Percentiles rank a stretch among this genome's conserved stretches.
Evolutionary conservation across 2,113 vertebrate genomes (phyloP).

Genomic region (Sula dactylatra): DNA sequence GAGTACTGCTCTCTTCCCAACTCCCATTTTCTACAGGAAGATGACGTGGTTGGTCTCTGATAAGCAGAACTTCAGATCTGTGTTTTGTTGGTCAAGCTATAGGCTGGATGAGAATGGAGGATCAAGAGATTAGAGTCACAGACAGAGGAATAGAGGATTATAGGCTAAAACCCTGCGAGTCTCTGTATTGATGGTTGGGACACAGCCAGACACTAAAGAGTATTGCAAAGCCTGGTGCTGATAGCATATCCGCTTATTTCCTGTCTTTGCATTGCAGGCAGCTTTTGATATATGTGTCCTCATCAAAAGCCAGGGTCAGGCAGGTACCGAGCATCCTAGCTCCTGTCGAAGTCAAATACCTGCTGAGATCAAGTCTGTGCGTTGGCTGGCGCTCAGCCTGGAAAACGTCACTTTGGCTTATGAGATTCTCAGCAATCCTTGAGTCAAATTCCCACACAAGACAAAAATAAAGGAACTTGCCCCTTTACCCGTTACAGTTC

Average conservation of each 20-base stretch:
- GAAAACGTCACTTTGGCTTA: conserved; percentile 25
- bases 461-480: conserved; percentile 36
- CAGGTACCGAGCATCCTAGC: background rate
- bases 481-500: background rate
- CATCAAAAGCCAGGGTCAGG: conserved; percentile 34
- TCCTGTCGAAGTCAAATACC: conserved; percentile 27
- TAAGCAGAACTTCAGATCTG: background rate
- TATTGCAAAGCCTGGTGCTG: conserved; percentile 41
- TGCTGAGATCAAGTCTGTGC: conserved; percentile 45
- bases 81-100: conserved; percentile 33
- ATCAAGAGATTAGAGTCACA: conserved; percentile 62
- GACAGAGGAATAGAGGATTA: conserved; percentile 55
- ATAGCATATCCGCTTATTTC: conserved; percentile 49
- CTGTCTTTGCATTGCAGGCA: conserved; percentile 29
- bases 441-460: conserved; percentile 48
- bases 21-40: conserved; percentile 24
- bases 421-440: conserved; percentile 4
- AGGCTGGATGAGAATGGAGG: background rate
- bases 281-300: conserved; percentile 1
- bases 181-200: conserved; percentile 60
- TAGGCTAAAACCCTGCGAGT: conserved; percentile 33
- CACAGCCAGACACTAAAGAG: conserved; percentile 20
- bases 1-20: background rate
- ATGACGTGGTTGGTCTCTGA: background rate
- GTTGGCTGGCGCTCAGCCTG: conserved; percentile 15